Percentiles rank a stretch among this genome's conserved stretches.
These are phyloP conservation scores for Synanthedon myopaeformis DNA, from an alignment of 2,888 invertebrate species.

Conservation along the genomic window DNA sequence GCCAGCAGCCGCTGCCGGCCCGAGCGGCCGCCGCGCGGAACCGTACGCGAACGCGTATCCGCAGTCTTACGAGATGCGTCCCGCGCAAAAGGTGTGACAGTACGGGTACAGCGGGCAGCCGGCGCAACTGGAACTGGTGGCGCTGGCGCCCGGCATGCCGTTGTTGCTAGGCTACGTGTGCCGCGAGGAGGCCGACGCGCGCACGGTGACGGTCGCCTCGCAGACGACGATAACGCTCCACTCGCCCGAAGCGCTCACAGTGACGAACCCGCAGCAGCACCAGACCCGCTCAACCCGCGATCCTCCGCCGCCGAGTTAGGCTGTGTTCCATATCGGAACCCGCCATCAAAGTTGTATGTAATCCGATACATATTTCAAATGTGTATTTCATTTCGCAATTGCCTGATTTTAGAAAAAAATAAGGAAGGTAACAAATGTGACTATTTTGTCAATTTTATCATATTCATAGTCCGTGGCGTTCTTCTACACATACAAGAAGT, in stretches of 20 bases:
- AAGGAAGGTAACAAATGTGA: too few relatives aligned
- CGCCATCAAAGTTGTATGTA: too few relatives aligned
- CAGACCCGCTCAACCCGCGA: not conserved
- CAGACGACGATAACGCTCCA: slow-evolving; percentile 59
- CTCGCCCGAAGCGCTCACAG: slow-evolving; percentile 43
- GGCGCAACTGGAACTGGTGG: slow-evolving; percentile 39
- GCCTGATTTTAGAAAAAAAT: too few relatives aligned
- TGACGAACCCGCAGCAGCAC: slow-evolving; percentile 7
- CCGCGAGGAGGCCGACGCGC: slow-evolving; percentile 23
- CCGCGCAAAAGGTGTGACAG: slow-evolving; percentile 75
- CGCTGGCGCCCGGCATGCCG: slow-evolving; percentile 50
- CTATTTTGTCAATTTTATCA: too few relatives aligned
- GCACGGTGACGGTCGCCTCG: slow-evolving; percentile 38
- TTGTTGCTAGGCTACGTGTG: slow-evolving; percentile 53
- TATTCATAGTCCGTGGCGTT: too few relatives aligned
- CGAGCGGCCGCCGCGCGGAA: slow-evolving; percentile 67
- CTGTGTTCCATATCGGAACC: too few relatives aligned
- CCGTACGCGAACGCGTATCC: slow-evolving; percentile 81
- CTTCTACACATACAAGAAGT: too few relatives aligned
- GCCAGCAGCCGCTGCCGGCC: slow-evolving; percentile 53
- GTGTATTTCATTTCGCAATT: too few relatives aligned
- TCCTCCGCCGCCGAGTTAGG: too few relatives aligned
- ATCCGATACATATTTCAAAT: too few relatives aligned
- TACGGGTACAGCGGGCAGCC: slow-evolving; percentile 38
- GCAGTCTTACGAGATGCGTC: slow-evolving; percentile 80